Conservation (phyloP, 1,140 invertebrate species). For the Lasioglossum baleicum region DNA sequence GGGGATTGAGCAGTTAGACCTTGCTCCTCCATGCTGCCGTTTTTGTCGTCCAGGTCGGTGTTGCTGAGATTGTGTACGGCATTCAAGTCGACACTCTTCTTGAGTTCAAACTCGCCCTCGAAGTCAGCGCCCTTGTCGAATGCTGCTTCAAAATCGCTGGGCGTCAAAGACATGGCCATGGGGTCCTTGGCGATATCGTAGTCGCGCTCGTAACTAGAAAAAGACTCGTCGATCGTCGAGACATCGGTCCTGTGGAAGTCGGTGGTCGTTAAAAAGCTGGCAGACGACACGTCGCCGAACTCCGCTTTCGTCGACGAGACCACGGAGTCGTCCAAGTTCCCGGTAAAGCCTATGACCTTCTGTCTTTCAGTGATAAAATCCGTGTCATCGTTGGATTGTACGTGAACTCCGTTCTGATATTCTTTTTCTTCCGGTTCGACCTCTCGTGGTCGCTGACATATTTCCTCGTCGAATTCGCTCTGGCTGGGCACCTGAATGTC, state of each 20-base stretch:
- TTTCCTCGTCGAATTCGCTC: constrained; percentile 83
- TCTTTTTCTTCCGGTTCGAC: constrained; percentile 76
- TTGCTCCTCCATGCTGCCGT: constrained; percentile 16
- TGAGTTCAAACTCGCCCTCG: constrained; percentile 77
- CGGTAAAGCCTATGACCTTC: constrained; percentile 59
- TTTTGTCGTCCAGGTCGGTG: constrained; percentile 75
- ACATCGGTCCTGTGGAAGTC: constrained; percentile 67
- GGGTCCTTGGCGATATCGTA: constrained; percentile 79
- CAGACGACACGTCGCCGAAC: constrained; percentile 78
- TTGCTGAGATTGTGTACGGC: constrained; percentile 83
- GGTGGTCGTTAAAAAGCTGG: constrained; percentile 63
- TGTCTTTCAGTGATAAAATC: constrained; percentile 25
- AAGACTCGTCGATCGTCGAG: constrained; percentile 65
- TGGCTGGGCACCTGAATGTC: constrained; percentile 83
- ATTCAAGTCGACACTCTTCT: constrained; percentile 83
- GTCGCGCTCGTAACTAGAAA: constrained; percentile 53
- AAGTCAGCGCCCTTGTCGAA: constrained; percentile 81
- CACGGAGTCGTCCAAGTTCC: constrained; percentile 78
- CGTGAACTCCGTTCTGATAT: constrained; percentile 45
- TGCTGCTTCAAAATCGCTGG: constrained; percentile 82
- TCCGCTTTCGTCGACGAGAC: constrained; percentile 79
- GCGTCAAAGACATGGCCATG: constrained; percentile 86
- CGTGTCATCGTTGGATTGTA: neutral
- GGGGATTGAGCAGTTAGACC: neutral
- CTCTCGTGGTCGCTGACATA: constrained; percentile 82